phyloP scores from a whole-genome alignment of 1,140 invertebrate species.

The Schlechtendalia chinensis region DNA sequence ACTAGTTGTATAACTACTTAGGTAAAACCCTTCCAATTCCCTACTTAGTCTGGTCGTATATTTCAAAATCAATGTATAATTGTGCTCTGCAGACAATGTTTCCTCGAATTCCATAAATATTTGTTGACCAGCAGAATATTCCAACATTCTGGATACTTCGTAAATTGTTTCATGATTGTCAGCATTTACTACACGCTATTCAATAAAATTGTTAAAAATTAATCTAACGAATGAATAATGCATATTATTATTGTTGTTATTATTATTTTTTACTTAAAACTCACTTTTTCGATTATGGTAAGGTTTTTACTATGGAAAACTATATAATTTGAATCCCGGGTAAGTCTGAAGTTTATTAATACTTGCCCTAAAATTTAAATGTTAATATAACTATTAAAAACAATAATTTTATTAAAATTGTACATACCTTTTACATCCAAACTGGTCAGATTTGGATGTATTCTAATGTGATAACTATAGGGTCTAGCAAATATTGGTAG shows the following conservation, averaged over 20 bases:
- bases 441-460: slow-evolving; percentile 91
- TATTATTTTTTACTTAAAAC: slow-evolving; percentile 49
- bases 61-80: slow-evolving; percentile 80
- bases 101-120: slow-evolving; percentile 80
- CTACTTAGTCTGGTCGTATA: slow-evolving; percentile 78
- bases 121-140: slow-evolving; percentile 80
- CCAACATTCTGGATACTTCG: slow-evolving; percentile 71
- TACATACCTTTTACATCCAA: slow-evolving; percentile 77
- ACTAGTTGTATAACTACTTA: slow-evolving; percentile 77
- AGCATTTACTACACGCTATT: slow-evolving; percentile 67
- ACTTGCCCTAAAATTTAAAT: slow-evolving; percentile 68
- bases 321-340: slow-evolving; percentile 81
- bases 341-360: slow-evolving; percentile 78
- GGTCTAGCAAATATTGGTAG: slow-evolving; percentile 80
- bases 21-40: slow-evolving; percentile 87
- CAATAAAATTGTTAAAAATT: slow-evolving; percentile 16
- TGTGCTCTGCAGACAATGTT: slow-evolving; percentile 72
- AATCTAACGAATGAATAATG: background rate
- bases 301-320: slow-evolving; percentile 88
- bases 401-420: background rate
- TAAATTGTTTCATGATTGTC: slow-evolving; percentile 63
- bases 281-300: slow-evolving; percentile 79
- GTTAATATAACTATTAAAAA: background rate
- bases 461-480: slow-evolving; percentile 80
- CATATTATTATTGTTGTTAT: background rate